Base-by-base conservation (phyloP, 2,113 vertebrate genomes). In the Cricetomys ansorgei region DNA sequence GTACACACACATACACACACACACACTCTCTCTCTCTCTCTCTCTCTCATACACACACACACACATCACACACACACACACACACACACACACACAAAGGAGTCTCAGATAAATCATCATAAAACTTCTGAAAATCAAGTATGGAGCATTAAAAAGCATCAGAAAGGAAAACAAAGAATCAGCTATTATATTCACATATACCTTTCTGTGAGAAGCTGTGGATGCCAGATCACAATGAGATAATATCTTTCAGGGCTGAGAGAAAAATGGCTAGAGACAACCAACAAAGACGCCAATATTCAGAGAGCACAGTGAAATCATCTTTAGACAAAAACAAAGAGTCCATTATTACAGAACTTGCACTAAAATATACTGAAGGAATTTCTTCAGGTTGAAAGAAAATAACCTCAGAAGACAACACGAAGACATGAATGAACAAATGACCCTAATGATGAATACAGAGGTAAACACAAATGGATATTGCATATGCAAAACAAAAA, bases 61-160 rank as follows among this genome's bases (percentile, higher is more conserved):
- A n/a, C n/a, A n/a, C n/a, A n/a, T n/a, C n/a, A n/a, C n/a, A n/a
- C n/a, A n/a, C n/a, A n/a, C n/a, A n/a, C n/a, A n/a, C n/a, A n/a
- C n/a, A n/a, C n/a, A n/a, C n/a, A n/a, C n/a, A n/a, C n/a, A n/a
- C n/a, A 89, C 69, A 31, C 43, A 73, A 79, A 55, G 12, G 16
- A 75, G 16, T 88, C 1, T 57, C 48, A 65, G 57, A 16, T 43
- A 70, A 67, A 76, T 53, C 9, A 94, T 75, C 53, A 43, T 15
- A 43, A 83, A 25, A 31, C 21, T 95, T 91, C 43, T 84, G 12
- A 86, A 93, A 81, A 80, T 17, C 37, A 69, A 96, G 85, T 64
- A 9, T 21, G 45, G 76, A 29, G 6, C 21, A 4, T 69, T 27
- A 19, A 79, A 94, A 93, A 55, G 12, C 3, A 77, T 79, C 10